phyloP scores from a whole-genome alignment of 2,113 vertebrate species.

The Pheucticus melanocephalus region DNA sequence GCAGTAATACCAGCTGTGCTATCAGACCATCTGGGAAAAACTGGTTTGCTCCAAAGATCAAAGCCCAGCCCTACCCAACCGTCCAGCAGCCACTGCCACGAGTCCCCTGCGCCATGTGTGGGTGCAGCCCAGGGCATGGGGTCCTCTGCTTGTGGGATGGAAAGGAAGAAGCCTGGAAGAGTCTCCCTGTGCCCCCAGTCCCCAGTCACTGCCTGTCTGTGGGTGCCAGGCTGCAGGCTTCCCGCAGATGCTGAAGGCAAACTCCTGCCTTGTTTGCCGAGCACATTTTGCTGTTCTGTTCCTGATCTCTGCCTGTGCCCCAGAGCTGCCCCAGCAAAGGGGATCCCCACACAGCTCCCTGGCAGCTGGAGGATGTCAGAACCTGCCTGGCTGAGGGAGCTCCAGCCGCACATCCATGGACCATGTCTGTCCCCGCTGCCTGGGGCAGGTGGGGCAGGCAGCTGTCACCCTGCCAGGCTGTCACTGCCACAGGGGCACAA shows the following conservation, averaged over 20 bases:
- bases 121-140: not conserved
- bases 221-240: not conserved
- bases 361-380: not conserved
- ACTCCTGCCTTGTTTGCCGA: not conserved
- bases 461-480: not conserved
- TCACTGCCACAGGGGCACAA: not conserved
- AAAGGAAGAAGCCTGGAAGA: constrained; percentile 30
- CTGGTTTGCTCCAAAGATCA: constrained; percentile 16
- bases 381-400: not conserved
- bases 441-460: not conserved
- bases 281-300: not conserved
- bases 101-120: not conserved
- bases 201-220: not conserved
- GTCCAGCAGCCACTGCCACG: not conserved
- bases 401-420: not conserved
- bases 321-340: not conserved
- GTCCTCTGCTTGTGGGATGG: not conserved
- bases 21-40: not conserved
- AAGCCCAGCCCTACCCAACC: not conserved
- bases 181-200: not conserved
- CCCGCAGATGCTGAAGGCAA: not conserved
- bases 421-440: fast-evolving
- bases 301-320: not conserved
- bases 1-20: not conserved
- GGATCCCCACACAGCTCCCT: fast-evolving